Evolutionary conservation across 2,797 vertebrate genomes (phyloP), one percentile per base, ranked within the genome.

Genomic region (Onychomys arenicola): DNA sequence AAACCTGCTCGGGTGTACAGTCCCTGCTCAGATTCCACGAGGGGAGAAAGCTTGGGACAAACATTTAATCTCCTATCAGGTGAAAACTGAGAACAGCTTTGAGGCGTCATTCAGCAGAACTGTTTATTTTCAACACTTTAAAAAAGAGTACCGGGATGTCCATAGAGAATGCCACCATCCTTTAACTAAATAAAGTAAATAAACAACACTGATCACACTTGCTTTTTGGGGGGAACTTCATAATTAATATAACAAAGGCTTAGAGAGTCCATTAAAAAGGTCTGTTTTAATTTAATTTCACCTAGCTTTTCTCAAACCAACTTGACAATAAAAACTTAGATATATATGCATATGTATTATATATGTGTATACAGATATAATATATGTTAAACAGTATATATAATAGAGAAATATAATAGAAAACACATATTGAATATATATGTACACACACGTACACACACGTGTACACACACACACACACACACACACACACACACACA

Each of bases 301-400:
- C 4, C 34, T 61, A 65, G 0, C 23, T 95, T 88, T 95, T 90
- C 43, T 76, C 76, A 95, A 94, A 94, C 49, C 52, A 73, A 67
- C 34, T 92, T 97, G 40, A 88, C 7, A 69, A n/a, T 84, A 8
- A 67, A 80, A 80, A n/a, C 43, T 57, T 61, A 21, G 17, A 88
- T 63, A 91, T 8, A 27, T 37, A 37, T 81, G 80, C 63, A 29
- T 43, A 85, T 69, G 32, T 32, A 10, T 40, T 73, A 40, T 73
- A 73, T 40, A 25, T 69, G 55, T 61, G 3, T 34, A 12, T 37
- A 37, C 37, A 23, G 23, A 4, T 37, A 71, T 37, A n/a, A 4
- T 37, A 71, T 37, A n/a, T 69, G 8, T 69, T n/a, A 19, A 19
- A n/a, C 17, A 65, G 14, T 73, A 1, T 23, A 55, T 55, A 55